Evolutionary conservation across 37 sponge, comb jelly and placozoan genomes (phyloP).

Genomic region (Halichondria panicea): DNA sequence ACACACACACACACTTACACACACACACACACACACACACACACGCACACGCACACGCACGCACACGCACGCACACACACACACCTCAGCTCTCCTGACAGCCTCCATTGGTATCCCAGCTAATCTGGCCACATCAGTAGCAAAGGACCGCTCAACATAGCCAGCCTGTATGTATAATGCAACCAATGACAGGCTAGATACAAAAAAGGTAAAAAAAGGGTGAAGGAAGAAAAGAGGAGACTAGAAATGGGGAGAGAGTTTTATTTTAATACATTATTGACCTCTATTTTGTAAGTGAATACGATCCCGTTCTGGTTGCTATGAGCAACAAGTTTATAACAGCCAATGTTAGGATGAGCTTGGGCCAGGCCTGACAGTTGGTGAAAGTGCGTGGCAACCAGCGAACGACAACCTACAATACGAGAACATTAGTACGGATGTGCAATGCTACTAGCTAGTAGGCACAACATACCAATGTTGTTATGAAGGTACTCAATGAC

Average conservation of each 20-base stretch:
- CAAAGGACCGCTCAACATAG: conserved; percentile 51
- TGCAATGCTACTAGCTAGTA: neutral
- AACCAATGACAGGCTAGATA: neutral
- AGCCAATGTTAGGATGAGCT: conserved; percentile 11
- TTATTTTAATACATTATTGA: neutral
- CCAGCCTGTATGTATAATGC: conserved; percentile 56
- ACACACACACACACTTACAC: no score
- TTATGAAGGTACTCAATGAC: conserved; percentile 70
- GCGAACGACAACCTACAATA: conserved; percentile 63
- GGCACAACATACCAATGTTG: conserved; percentile 41
- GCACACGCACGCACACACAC: neutral
- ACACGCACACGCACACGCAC: no score
- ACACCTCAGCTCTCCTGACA: conserved; percentile 66
- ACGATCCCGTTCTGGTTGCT: conserved; percentile 8
- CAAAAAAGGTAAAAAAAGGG: neutral
- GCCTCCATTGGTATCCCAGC: conserved; percentile 68
- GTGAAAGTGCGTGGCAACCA: conserved; percentile 83
- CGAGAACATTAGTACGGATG: neutral
- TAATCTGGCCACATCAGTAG: conserved; percentile 72
- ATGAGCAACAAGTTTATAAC: conserved; percentile 50
- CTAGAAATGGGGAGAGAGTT: neutral
- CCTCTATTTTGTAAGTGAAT: conserved; percentile 69
- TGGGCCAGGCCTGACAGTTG: conserved; percentile 13
- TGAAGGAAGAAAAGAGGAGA: no score
- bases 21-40: no score